Evolutionary conservation across 2,797 vertebrate genomes (phyloP).

Genomic region (Cyclura pinguis): DNA sequence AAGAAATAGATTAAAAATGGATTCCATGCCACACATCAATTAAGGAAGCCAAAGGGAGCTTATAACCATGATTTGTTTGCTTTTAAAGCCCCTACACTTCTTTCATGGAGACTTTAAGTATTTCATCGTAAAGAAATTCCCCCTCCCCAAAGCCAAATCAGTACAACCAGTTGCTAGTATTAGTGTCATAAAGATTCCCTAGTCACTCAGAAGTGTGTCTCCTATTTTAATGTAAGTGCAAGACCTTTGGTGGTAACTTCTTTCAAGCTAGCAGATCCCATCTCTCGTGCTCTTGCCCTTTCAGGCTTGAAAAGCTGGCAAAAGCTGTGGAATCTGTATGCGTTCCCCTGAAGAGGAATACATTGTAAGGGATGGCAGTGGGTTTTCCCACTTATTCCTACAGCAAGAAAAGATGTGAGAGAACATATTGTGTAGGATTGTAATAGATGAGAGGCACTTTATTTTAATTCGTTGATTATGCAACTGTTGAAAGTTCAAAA

Average conservation of each 20-base stretch:
- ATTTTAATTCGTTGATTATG: constrained; percentile 1
- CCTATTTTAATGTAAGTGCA: not conserved
- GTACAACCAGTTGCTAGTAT: not conserved
- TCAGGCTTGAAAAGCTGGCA: not conserved
- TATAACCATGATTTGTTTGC: not conserved
- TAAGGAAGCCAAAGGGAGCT: not conserved
- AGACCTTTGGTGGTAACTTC: not conserved
- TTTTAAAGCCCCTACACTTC: not conserved
- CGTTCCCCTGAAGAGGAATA: not conserved
- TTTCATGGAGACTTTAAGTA: not conserved
- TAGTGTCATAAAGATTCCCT: not conserved
- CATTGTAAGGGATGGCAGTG: not conserved
- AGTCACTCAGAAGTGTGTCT: not conserved
- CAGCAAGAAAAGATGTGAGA: not conserved
- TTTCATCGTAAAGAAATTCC: not conserved
- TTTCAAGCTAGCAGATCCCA: not conserved
- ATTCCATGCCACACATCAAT: not conserved
- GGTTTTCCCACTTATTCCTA: not conserved
- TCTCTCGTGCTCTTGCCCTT: not conserved
- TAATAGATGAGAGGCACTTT: not conserved
- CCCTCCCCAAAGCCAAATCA: not conserved
- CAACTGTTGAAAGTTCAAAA: not conserved
- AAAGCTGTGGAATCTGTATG: not conserved
- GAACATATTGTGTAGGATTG: not conserved
- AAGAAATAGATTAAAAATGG: not conserved